Evolutionary conservation across 2,888 invertebrate genomes (phyloP).

Genomic region (Drosophila mimica): DNA sequence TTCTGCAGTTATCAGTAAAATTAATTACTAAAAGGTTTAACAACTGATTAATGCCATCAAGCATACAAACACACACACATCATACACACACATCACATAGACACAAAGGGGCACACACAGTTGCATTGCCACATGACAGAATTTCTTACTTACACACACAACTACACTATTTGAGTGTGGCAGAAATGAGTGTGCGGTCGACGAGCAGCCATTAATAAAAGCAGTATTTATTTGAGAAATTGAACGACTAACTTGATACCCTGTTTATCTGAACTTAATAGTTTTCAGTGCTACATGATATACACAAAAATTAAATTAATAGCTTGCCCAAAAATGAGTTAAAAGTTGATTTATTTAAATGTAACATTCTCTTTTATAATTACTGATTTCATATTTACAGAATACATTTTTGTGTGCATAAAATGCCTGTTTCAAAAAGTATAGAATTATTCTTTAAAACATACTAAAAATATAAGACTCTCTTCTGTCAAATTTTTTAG

Average conservation of each 20-base stretch:
- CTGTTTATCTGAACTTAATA: neutral
- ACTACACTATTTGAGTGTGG: conserved; percentile 1
- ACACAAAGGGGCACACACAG: neutral
- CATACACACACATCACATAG: neutral
- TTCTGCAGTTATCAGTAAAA: conserved; percentile 51
- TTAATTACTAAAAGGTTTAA: conserved; percentile 57
- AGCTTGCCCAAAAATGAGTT: neutral
- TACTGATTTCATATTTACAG: neutral
- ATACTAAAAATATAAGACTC: fast-evolving
- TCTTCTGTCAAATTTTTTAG: neutral
- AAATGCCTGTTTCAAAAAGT: neutral
- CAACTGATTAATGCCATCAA: conserved; percentile 55
- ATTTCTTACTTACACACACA: conserved; percentile 17
- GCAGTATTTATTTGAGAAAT: neutral
- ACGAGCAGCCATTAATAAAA: conserved; percentile 55
- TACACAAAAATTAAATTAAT: neutral
- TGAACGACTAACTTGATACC: conserved; percentile 28
- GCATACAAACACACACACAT: conserved; percentile 14
- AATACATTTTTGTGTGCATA: neutral
- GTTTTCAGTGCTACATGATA: neutral
- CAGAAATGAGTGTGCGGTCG: conserved; percentile 45
- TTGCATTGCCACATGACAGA: conserved; percentile 10
- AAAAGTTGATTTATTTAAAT: neutral
- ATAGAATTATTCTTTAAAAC: fast-evolving
- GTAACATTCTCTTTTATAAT: fast-evolving